Evolutionary conservation across 2,797 vertebrate species (phyloP), one percentile per base, ranked within the genome.

Genomic region (Arctocebus calabarensis): DNA sequence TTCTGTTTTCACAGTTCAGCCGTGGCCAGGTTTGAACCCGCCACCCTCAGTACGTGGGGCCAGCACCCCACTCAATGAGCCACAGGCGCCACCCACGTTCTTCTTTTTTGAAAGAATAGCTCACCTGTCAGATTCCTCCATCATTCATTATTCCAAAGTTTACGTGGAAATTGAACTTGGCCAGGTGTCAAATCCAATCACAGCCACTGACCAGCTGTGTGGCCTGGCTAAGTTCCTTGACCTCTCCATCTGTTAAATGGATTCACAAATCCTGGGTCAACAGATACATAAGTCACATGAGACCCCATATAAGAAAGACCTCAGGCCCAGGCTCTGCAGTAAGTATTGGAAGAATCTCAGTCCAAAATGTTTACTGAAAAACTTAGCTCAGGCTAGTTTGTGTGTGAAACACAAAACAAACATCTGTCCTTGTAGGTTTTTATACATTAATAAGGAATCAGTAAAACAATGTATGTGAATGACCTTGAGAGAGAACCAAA

Each of bases 21-120:
- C 40, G 40, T 40, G 40, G 40, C 40, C 40, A 5, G 40, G 40
- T 40, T 40, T 40, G 40, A 40, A 40, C 40, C 40, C 40, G 40
- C 40, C 40, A 40, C 40, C 40, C 40, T 40, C 40, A 5, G 40
- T 40, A 40, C 40, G 5, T 40, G 40, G 40, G 40, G 40, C 40
- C 40, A 40, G 40, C 40, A 5, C 40, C 40, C 40, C 40, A 40
- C 40, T 40, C 40, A 40, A 40, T 40, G 40, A 40, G 40, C 40
- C 40, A 40, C 40, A 40, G 40, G 40, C 40, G 40, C 40, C 40
- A 40, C 40, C 40, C 34, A 90, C 45, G 62, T 40, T 73, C 73
- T 48, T 78, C n/a, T 84, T 78, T 90, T 92, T 62, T 48, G 20
- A 61, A 95, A 92, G 66, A 81, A 55, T 3, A 34, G 29, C 34